Evolutionary conservation across 2,888 invertebrate genomes (phyloP).

Genomic region (Amiota mariae): DNA sequence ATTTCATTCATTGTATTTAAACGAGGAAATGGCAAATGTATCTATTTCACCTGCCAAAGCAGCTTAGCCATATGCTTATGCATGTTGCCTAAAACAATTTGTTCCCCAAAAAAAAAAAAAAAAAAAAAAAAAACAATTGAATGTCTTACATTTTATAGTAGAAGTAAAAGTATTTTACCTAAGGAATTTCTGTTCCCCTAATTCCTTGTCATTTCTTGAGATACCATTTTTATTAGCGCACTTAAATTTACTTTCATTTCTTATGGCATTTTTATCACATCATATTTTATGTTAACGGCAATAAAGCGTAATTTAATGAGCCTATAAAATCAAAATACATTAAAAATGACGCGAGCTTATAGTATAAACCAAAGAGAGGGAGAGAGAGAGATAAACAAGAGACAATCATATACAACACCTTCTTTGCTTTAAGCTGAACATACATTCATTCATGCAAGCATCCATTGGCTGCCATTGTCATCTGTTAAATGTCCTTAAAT

Average conservation of each 20-base stretch:
- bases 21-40: too few relatives aligned
- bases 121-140: too few relatives aligned
- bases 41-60: too few relatives aligned
- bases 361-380: not conserved
- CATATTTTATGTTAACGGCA: slow-evolving; percentile 69
- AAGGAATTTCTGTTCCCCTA: too few relatives aligned
- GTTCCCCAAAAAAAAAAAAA: too few relatives aligned
- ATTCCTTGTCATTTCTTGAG: too few relatives aligned
- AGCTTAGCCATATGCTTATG: too few relatives aligned
- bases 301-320: slow-evolving; percentile 69
- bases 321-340: slow-evolving; percentile 67
- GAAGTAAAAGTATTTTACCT: too few relatives aligned
- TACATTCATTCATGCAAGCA: not conserved
- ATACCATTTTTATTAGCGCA: slow-evolving; percentile 49
- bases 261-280: slow-evolving; percentile 65
- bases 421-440: too few relatives aligned
- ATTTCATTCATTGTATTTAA: too few relatives aligned
- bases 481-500: not conserved
- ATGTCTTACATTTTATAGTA: too few relatives aligned
- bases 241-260: slow-evolving; percentile 47
- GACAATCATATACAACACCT: not conserved
- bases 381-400: not conserved
- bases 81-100: too few relatives aligned
- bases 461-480: slow-evolving; percentile 23
- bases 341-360: slow-evolving; percentile 42